Conservation (phyloP, 1,140 invertebrate species). For the Mercenaria mercenaria region DNA sequence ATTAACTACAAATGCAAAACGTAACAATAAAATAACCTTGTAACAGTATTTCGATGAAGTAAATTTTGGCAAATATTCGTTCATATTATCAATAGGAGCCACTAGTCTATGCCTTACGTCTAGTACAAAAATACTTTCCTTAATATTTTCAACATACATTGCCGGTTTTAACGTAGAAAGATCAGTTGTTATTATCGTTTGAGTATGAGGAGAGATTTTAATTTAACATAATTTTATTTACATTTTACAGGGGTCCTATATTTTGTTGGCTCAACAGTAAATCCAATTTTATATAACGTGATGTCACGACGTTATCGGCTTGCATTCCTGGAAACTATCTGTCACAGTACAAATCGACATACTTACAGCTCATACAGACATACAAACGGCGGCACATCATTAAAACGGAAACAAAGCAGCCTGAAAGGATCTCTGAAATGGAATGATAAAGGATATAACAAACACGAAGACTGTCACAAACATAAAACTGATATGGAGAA, state of each 20-base stretch:
- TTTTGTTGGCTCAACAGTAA: slow-evolving; percentile 89
- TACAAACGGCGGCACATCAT: slow-evolving; percentile 2
- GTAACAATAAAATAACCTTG: no score
- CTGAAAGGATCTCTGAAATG: background rate
- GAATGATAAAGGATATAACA: background rate
- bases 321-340: slow-evolving; percentile 86
- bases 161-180: no score
- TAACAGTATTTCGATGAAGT: no score
- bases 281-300: slow-evolving; percentile 89
- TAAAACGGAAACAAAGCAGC: background rate
- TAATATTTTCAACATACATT: no score
- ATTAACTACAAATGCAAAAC: no score
- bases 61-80: no score
- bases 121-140: no score
- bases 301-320: slow-evolving; percentile 88
- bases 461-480: background rate
- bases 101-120: no score
- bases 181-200: no score
- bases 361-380: slow-evolving; percentile 18
- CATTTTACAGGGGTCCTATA: slow-evolving; percentile 85
- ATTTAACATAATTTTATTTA: no score
- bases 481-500: background rate
- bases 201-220: no score
- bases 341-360: slow-evolving; percentile 30
- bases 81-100: no score